A percentile compares a stretch with the other conserved stretches of the same genome.
Conservation (phyloP, 1,140 invertebrate genomes). For the Nylanderia fulva region DNA sequence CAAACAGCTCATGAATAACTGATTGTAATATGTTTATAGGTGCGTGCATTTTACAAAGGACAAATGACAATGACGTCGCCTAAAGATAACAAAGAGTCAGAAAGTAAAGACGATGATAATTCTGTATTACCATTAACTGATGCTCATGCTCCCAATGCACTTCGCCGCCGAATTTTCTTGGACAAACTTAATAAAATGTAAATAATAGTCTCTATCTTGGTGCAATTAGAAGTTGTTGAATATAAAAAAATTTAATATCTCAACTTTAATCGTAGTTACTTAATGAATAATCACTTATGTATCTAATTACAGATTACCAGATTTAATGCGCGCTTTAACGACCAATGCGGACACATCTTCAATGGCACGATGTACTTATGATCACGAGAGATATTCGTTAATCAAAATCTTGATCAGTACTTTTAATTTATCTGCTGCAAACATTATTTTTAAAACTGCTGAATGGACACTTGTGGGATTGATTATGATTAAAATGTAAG, state of each 20-base stretch:
- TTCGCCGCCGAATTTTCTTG: constrained; percentile 84
- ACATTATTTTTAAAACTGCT: constrained; percentile 84
- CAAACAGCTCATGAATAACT: not conserved
- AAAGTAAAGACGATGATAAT: constrained; percentile 57
- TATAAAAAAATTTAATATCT: not conserved
- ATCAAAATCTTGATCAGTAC: constrained; percentile 82
- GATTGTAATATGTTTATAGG: constrained; percentile 71
- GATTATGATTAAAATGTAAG: constrained; percentile 85
- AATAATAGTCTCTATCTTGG: constrained; percentile 50
- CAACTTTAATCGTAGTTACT: not conserved
- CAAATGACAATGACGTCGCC: constrained; percentile 70
- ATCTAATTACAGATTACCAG: constrained; percentile 79
- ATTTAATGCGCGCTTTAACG: constrained; percentile 80
- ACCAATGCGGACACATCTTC: constrained; percentile 53
- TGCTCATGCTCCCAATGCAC: constrained; percentile 79
- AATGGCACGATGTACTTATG: constrained; percentile 66
- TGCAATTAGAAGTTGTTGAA: not conserved
- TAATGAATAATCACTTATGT: constrained; percentile 1
- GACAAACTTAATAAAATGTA: constrained; percentile 84
- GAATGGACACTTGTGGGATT: constrained; percentile 85
- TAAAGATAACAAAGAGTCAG: constrained; percentile 36
- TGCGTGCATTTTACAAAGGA: constrained; percentile 82
- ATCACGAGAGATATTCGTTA: constrained; percentile 67
- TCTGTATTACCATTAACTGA: constrained; percentile 83
- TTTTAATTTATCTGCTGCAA: constrained; percentile 83